Evolutionary conservation across 64 coral and sea anemone species (phyloP), one percentile per base, ranked within the genome.

Genomic region (Montipora sp.): DNA sequence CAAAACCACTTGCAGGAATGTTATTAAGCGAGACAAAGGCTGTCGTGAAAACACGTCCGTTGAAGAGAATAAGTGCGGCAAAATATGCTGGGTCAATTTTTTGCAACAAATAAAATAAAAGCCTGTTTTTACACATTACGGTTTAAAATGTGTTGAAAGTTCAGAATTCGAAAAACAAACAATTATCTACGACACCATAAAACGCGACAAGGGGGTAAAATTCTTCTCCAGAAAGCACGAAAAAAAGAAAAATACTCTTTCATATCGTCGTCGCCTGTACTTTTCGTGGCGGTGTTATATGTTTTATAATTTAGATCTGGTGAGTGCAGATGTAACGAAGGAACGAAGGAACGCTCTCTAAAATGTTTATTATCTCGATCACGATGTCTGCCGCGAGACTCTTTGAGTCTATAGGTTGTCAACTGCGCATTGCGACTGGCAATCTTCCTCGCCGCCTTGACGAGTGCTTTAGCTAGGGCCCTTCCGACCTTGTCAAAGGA

Each of bases 371-470:
- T 0, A 78, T 78, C 53, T 5, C 51, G 7, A 85, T 49, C 47
- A 44, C 47, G 63, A 50, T 85, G 65, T 72, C 82, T 85, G 19
- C 65, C 10, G 19, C 59, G 81, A 46, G 60, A 51, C 19, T 15
- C 63, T 85, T 21, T 72, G 61, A 8, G 46, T 50, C 18, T 70
- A 18, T 18, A 8, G 9, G 3, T 47, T 2, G 0, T 68, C 21
- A 70, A 5, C 20, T 18, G 19, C 19, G 15, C 43, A 49, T 85
- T 66, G 18, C n/a, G 82, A 71, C 9, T 72, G 16, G 65, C 82
- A 71, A 85, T 68, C 12, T 72, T 85, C n/a, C 18, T 85, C 1
- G 82, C 82, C 11, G 82, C 61, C 46, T 85, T 85, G 18, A 85
- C 49, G 1, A 85, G 82, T 12, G 82, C 82, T n/a, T 16, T 73